Conservation (phyloP, 2,888 invertebrate genomes). For the Empis livida region DNA sequence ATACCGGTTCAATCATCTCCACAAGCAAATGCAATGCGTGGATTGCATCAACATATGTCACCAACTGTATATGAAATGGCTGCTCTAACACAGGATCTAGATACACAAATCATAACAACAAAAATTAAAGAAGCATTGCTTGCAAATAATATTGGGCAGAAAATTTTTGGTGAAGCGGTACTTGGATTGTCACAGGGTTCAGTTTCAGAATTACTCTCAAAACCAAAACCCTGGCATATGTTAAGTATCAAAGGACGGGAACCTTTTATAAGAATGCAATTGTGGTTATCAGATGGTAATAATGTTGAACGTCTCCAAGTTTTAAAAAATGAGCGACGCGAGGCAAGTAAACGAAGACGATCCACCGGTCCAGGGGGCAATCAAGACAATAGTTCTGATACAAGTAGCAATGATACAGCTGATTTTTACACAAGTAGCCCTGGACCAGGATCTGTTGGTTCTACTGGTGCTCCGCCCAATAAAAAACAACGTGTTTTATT, state of each 20-base stretch:
- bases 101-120: slow-evolving; percentile 91
- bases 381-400: slow-evolving; percentile 78
- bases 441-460: slow-evolving; percentile 46
- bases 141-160: slow-evolving; percentile 96
- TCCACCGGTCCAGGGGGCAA: slow-evolving; percentile 69
- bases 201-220: slow-evolving; percentile 91
- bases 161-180: slow-evolving; percentile 96
- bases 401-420: slow-evolving; percentile 77
- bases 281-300: slow-evolving; percentile 92
- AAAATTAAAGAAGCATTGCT: slow-evolving; percentile 93
- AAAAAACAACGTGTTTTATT: slow-evolving; percentile 93
- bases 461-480: slow-evolving; percentile 63
- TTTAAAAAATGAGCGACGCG: slow-evolving; percentile 77
- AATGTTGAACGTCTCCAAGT: slow-evolving; percentile 89
- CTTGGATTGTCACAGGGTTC: slow-evolving; percentile 93
- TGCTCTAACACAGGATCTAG: slow-evolving; percentile 88
- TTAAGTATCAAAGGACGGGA: slow-evolving; percentile 95
- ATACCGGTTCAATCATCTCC: slow-evolving; percentile 50
- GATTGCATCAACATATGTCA: slow-evolving; percentile 71
- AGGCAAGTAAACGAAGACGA: slow-evolving; percentile 80
- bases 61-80: slow-evolving; percentile 98
- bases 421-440: slow-evolving; percentile 79
- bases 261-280: slow-evolving; percentile 90
- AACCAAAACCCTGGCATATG: slow-evolving; percentile 99
- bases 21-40: slow-evolving; percentile 55